Evolutionary conservation across 2,888 invertebrate genomes (phyloP), one percentile per base, ranked within the genome.

Genomic region (Pristionchus mayeri): DNA sequence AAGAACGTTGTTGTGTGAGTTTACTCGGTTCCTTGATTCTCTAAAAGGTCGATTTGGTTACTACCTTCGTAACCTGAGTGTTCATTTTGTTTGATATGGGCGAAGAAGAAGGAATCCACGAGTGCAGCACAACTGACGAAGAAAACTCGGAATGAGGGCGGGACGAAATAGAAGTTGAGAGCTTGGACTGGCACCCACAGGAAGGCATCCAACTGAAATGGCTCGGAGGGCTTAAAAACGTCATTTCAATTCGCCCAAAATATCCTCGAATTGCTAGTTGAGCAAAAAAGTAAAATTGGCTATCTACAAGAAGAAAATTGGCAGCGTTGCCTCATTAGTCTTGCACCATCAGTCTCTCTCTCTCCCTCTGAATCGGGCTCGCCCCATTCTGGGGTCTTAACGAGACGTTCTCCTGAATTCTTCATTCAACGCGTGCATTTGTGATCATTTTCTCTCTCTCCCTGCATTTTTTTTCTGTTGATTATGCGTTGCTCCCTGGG

Each of bases 51-150:
- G n/a, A 21, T 30, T 13, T 16, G 3, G 16, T 40, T 75, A 40
- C 40, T 16, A 40, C 54, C 37, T 67, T 37, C 67, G 21, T n/a
- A 18, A 4, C 21, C 54, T 21, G n/a, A 9, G 21, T 18, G 18
- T 37, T 57, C 81, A 6, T 27, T 40, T 37, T 81, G 81, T 60
- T 81, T 81, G 60, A 81, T 81, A 50, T 81, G 81, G n/a, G 81
- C 81, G 27, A 81, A 13, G 44, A 81, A 57, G 60, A 81, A 57
- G 24, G 50, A 50, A 18, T 81, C 81, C 30, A 81, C 27, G 60
- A 81, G 57, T 2, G 81, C 40, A 2, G 81, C 81, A 37, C 44
- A 44, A n/a, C 24, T 44, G n/a, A 81, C 81, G 48, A 81, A 81
- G 57, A 81, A 34, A 40, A 81, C 81, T 3, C 81, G 37, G 21